phyloP scores from a whole-genome alignment of 2,888 invertebrate genomes.

The Calameuta idolon region DNA sequence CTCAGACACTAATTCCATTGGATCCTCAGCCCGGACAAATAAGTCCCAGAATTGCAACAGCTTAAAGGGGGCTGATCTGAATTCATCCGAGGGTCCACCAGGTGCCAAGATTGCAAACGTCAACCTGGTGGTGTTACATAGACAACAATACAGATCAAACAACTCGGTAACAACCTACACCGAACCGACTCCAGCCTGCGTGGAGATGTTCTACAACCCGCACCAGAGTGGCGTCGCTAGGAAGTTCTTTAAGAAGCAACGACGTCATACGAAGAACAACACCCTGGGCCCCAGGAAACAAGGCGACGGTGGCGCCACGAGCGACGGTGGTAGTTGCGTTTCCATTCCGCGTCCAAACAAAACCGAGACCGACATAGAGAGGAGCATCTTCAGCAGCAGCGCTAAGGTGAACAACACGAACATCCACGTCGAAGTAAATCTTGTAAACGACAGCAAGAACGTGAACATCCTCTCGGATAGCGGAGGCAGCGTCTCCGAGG shows the following conservation, averaged over 20 bases:
- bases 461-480: slow-evolving; percentile 77
- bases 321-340: slow-evolving; percentile 70
- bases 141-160: slow-evolving; percentile 80
- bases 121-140: slow-evolving; percentile 77
- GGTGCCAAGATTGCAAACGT: slow-evolving; percentile 71
- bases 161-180: slow-evolving; percentile 76
- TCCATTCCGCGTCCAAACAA: slow-evolving; percentile 68
- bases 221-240: slow-evolving; percentile 94
- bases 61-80: slow-evolving; percentile 75
- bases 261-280: slow-evolving; percentile 77
- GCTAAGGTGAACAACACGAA: slow-evolving; percentile 87
- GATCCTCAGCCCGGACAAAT: slow-evolving; percentile 74
- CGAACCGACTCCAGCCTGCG: slow-evolving; percentile 71
- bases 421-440: slow-evolving; percentile 77
- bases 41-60: slow-evolving; percentile 75
- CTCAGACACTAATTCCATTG: slow-evolving; percentile 60
- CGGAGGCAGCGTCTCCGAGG: slow-evolving; percentile 67
- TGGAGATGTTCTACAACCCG: slow-evolving; percentile 91
- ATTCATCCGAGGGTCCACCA: slow-evolving; percentile 67
- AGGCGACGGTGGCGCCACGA: slow-evolving; percentile 71
- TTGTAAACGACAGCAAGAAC: slow-evolving; percentile 73
- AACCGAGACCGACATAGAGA: slow-evolving; percentile 63
- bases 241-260: slow-evolving; percentile 91
- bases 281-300: slow-evolving; percentile 77
- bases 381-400: slow-evolving; percentile 76